These are phyloP conservation scores for Cephalopachus bancanus DNA, from an alignment of 2,797 vertebrate species.

Conservation along the genomic window DNA sequence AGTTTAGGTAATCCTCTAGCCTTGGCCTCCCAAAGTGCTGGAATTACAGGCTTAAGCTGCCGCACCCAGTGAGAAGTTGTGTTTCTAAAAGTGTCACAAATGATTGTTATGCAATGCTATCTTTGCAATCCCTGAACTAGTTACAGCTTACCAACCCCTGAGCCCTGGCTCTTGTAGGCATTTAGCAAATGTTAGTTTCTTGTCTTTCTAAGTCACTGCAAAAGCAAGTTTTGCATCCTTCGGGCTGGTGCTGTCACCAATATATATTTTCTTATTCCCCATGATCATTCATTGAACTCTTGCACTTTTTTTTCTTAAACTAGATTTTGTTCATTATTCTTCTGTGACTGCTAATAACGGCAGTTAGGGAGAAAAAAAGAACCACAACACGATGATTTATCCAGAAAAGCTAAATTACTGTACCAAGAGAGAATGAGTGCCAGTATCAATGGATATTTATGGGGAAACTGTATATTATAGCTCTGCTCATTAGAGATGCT, in stretches of 20 bases:
- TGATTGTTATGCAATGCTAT: background rate
- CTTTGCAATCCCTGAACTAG: background rate
- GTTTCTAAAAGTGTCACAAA: background rate
- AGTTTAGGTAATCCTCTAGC: no score
- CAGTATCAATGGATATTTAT: slow-evolving; percentile 72
- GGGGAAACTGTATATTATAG: slow-evolving; percentile 55
- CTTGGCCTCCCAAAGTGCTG: no score
- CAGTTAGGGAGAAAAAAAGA: slow-evolving; percentile 72
- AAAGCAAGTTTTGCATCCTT: background rate
- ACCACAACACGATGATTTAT: slow-evolving; percentile 67
- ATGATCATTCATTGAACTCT: slow-evolving; percentile 56
- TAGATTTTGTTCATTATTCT: slow-evolving; percentile 72
- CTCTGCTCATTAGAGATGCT: slow-evolving; percentile 75
- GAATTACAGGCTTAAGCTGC: no score
- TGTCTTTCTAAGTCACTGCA: background rate
- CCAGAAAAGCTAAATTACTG: slow-evolving; percentile 68
- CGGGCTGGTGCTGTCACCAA: background rate
- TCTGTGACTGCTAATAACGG: slow-evolving; percentile 66
- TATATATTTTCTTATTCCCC: slow-evolving; percentile 18
- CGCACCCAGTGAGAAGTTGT: background rate
- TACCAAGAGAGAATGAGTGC: slow-evolving; percentile 65
- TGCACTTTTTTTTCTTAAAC: background rate
- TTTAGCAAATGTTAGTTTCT: background rate
- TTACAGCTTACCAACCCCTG: background rate
- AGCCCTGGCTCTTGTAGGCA: rapidly evolving